Conservation (phyloP, 2,113 vertebrate genomes). For the Chinchilla lanigera region DNA sequence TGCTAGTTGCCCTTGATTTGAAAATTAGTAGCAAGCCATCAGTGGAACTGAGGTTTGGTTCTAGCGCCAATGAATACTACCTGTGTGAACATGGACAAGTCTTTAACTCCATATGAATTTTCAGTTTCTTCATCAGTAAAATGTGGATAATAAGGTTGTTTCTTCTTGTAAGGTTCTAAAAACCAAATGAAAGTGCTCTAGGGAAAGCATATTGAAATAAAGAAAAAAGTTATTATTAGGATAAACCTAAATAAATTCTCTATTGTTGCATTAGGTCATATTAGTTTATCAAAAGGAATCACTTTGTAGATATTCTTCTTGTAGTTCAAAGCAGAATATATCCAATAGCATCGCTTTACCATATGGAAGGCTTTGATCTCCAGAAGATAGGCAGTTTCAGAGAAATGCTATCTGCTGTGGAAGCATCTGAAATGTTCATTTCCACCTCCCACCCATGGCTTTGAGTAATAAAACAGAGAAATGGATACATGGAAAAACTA, state of each 20-base stretch:
- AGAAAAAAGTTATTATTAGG: background rate
- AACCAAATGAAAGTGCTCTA: background rate
- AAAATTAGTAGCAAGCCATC: background rate
- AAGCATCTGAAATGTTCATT: background rate
- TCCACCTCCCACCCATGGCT: background rate
- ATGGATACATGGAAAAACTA: background rate
- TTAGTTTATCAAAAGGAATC: background rate
- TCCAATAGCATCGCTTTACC: background rate
- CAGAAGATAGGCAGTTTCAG: background rate
- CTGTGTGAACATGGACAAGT: conserved; percentile 39
- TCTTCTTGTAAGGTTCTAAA: background rate
- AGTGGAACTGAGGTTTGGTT: background rate
- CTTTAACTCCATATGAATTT: background rate
- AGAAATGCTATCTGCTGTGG: background rate
- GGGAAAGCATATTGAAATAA: conserved; percentile 24
- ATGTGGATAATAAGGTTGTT: background rate
- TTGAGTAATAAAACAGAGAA: background rate
- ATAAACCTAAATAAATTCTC: conserved; percentile 32
- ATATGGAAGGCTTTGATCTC: background rate
- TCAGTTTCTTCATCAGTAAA: conserved; percentile 16
- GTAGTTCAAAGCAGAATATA: conserved; percentile 2
- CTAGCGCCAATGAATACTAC: background rate
- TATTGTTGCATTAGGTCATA: background rate
- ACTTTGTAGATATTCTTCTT: background rate
- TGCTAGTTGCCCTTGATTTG: background rate